phyloP scores from a whole-genome alignment of 2,113 vertebrate species.

The Fulmarus glacialis region DNA sequence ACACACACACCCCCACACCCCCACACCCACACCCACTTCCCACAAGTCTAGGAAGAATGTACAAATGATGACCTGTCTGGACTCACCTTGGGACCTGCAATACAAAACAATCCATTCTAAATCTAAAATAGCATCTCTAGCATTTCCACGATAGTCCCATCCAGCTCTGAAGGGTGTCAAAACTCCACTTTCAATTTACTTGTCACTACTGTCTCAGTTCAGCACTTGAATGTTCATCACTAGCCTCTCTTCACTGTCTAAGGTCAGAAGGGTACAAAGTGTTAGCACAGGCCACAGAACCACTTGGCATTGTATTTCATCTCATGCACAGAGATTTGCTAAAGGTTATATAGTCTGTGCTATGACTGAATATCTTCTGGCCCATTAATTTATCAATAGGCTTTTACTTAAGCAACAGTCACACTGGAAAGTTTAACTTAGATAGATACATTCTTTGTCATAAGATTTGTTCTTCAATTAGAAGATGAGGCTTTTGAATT shows the following conservation, averaged over 20 bases:
- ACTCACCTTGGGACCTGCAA: neutral
- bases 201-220: neutral
- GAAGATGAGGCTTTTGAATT: neutral
- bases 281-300: neutral
- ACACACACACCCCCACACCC: neutral
- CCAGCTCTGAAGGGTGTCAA: neutral
- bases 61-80: neutral
- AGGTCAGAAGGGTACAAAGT: neutral
- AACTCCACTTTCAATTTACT: neutral
- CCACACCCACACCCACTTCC: rapidly evolving
- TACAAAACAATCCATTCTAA: neutral
- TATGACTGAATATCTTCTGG: neutral
- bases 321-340: neutral
- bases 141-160: neutral
- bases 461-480: neutral
- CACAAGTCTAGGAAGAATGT: neutral
- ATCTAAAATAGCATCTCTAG: neutral
- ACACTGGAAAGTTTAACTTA: neutral
- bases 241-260: neutral
- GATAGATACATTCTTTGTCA: neutral
- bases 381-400: neutral
- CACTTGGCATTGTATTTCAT: neutral
- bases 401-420: neutral
- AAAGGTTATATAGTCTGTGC: neutral
- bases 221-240: neutral